These are phyloP conservation scores for Montipora capitata DNA, from an alignment of 92 coral and sea anemone species.

Conservation along the genomic window DNA sequence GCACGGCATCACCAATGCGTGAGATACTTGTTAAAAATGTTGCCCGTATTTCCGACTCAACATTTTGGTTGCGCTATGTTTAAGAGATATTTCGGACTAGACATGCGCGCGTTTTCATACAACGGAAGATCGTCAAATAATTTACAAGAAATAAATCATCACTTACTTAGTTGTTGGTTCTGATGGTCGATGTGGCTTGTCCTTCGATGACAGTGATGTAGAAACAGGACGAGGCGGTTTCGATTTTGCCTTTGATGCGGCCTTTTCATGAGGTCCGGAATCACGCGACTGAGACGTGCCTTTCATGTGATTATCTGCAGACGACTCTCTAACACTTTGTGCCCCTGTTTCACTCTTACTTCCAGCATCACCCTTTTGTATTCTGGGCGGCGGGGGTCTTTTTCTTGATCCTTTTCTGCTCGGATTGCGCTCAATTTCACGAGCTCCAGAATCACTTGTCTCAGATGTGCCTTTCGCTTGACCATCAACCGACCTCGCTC, in stretches of 20 bases:
- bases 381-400: neutral
- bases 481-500: slow-evolving; percentile 8
- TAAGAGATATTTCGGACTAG: too few species aligned
- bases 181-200: slow-evolving; percentile 43
- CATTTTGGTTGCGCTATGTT: too few species aligned
- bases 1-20: too few species aligned
- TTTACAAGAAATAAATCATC: neutral
- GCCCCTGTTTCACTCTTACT: neutral
- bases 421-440: too few species aligned
- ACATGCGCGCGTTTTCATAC: neutral
- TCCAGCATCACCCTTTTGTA: neutral
- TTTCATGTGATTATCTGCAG: slow-evolving; percentile 43
- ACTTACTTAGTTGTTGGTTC: slow-evolving; percentile 25
- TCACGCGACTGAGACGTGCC: slow-evolving; percentile 12
- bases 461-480: slow-evolving; percentile 23
- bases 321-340: slow-evolving; percentile 14
- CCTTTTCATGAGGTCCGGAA: neutral
- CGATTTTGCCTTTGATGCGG: slow-evolving; percentile 56
- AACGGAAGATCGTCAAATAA: neutral
- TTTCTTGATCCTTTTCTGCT: neutral
- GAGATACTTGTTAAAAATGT: too few species aligned
- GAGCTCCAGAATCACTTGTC: neutral
- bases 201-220: slow-evolving; percentile 48
- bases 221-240: slow-evolving; percentile 78
- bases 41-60: too few species aligned